Evolutionary conservation across 2,113 vertebrate species (phyloP), one percentile per base, ranked within the genome.

Genomic region (Anarhynchus alexandrinus): DNA sequence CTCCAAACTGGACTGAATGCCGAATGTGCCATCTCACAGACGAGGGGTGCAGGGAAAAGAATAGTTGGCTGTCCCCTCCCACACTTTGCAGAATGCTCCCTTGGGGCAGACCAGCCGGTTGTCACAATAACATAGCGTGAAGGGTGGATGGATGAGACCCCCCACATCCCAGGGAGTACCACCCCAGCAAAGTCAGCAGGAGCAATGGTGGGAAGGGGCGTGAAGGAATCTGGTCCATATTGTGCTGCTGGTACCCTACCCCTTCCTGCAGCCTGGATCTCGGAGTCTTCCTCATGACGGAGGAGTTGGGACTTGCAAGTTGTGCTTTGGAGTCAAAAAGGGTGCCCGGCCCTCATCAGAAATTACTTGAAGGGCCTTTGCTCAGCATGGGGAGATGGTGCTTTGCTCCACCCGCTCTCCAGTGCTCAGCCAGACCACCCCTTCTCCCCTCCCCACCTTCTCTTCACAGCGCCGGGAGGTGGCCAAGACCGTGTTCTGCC

Each of bases 401-500:
- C 71, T 76, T 80, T 57, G 11, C 57, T 49, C 29, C 51, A 30
- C 14, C 45, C 0, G 3, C 71, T 40, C 26, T 21, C 64, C 42
- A 0, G 1, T 3, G 38, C 45, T 78, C 45, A 65, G 52, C 42
- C 82, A 42, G 34, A 45, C 20, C 30, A 21, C 1, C 22, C 10
- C 21, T 15, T 45, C 10, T 29, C 30, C 21, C 38, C 23, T 22
- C 8, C 8, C 42, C 59, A 38, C 57, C 49, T 36, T 51, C 62
- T 74, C 42, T 45, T 18, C 4, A 6, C 87, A 99, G 99, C 97
- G 99, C 79, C 97, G 99, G 90, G 99, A 99, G 97, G 99, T 99
- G 58, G 99, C 99, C 16, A 99, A 99, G 97, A 99, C 99, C 0
- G 99, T 99, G 25, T 99, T 99, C 98, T 99, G 99, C 96, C 96